Percentiles rank a stretch among this genome's conserved stretches.
These are phyloP conservation scores for Dicaeum eximium DNA, from an alignment of 2,113 vertebrate genomes.

Conservation along the genomic window DNA sequence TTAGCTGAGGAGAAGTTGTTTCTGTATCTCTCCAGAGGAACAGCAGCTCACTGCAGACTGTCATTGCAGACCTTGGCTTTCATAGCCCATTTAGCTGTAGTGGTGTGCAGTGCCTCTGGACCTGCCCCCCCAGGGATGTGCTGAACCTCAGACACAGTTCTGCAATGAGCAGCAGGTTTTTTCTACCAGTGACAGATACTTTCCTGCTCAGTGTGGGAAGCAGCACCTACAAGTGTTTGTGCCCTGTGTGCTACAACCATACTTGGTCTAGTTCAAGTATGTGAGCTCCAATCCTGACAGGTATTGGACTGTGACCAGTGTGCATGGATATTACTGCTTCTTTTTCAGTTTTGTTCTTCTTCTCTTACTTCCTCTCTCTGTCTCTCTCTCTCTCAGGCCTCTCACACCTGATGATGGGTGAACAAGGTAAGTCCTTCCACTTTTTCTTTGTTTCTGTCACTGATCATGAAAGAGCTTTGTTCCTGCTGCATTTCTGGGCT, in stretches of 20 bases:
- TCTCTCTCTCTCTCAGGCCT: conserved; percentile 75
- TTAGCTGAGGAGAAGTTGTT: background rate
- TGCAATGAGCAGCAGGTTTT: background rate
- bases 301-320: background rate
- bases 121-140: fast-evolving
- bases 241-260: background rate
- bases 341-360: conserved; percentile 1
- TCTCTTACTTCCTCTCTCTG: background rate
- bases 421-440: conserved; percentile 86
- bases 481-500: background rate
- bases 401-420: conserved; percentile 92
- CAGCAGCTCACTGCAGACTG: background rate
- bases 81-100: background rate
- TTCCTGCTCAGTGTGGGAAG: background rate
- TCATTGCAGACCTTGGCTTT: background rate
- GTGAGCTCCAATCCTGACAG: background rate
- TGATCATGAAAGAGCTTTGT: background rate
- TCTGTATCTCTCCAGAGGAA: background rate
- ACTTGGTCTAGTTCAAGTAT: conserved; percentile 46
- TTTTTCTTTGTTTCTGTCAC: conserved; percentile 17
- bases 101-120: background rate
- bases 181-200: background rate
- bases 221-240: background rate
- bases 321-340: conserved; percentile 50
- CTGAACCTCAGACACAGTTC: background rate